Evolutionary conservation across 2,888 invertebrate genomes (phyloP).

Genomic region (Lasioglossum oenotherae): DNA sequence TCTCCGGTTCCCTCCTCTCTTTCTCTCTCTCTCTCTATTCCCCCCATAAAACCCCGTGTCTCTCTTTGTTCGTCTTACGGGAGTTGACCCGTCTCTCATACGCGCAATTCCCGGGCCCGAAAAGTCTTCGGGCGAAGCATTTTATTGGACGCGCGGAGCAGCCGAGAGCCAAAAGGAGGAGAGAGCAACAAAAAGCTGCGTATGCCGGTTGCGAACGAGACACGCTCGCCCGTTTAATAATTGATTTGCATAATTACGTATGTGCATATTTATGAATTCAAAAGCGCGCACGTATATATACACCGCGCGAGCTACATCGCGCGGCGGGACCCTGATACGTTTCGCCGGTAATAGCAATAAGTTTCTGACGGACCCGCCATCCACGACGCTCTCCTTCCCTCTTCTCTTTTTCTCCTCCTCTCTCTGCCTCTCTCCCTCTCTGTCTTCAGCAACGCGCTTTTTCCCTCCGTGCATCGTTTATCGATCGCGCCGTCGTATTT

Average conservation of each 20-base stretch:
- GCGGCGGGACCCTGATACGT: constrained; percentile 60
- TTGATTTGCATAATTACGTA: constrained; percentile 72
- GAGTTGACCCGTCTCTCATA: constrained; percentile 22
- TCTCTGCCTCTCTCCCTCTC: no score
- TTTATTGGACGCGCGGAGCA: constrained; percentile 44
- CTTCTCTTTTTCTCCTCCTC: not conserved
- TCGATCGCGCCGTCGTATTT: constrained; percentile 71
- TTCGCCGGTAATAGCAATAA: constrained; percentile 70
- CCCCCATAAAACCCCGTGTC: not conserved
- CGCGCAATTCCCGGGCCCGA: constrained; percentile 31
- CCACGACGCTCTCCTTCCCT: constrained; percentile 43
- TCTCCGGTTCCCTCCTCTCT: constrained; percentile 20
- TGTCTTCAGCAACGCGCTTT: not conserved
- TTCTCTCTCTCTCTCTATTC: not conserved
- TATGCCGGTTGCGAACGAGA: constrained; percentile 64
- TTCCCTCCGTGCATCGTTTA: constrained; percentile 62
- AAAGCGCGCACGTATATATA: constrained; percentile 45
- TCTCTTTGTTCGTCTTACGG: constrained; percentile 2
- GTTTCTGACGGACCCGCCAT: constrained; percentile 65
- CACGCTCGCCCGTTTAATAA: constrained; percentile 65
- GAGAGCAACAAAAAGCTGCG: constrained; percentile 54
- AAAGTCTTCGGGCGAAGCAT: constrained; percentile 52
- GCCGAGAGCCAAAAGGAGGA: constrained; percentile 25
- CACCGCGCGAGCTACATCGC: constrained; percentile 52
- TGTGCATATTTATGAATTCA: constrained; percentile 73